Conservation (phyloP, 2,888 invertebrate species). For the Ormyrus labotus region DNA sequence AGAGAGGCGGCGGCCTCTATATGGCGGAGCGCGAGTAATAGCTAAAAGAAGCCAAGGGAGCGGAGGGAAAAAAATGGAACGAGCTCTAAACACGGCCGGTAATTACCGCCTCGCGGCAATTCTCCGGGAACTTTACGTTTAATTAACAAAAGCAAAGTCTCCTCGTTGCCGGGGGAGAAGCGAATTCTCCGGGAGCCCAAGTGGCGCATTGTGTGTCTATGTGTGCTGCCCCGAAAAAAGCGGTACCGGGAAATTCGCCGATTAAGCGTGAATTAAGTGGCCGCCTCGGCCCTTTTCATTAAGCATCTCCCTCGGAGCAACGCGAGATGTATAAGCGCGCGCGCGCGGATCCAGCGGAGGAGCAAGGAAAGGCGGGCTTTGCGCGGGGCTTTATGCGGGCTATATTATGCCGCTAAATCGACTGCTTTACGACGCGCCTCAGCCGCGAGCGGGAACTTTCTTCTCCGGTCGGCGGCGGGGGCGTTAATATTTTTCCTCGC, state of each 20-base stretch:
- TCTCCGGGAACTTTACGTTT: constrained; percentile 62
- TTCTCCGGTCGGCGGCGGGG: background rate
- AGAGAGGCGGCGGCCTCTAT: background rate
- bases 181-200: background rate
- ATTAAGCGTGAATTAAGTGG: constrained; percentile 45
- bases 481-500: constrained; percentile 8
- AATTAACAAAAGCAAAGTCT: constrained; percentile 62
- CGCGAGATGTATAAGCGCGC: background rate
- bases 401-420: constrained; percentile 21
- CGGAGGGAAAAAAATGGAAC: constrained; percentile 54
- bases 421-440: constrained; percentile 23
- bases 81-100: constrained; percentile 58
- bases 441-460: background rate
- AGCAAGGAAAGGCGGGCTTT: background rate
- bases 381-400: background rate
- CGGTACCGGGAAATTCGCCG: constrained; percentile 27
- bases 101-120: constrained; percentile 62
- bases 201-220: background rate
- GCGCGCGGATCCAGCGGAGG: background rate
- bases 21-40: background rate
- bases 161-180: background rate
- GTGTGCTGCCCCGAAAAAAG: background rate
- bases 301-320: constrained; percentile 1
- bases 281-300: constrained; percentile 24
- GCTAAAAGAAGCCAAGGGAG: background rate